These are phyloP conservation scores for Parnassius smintheus DNA, from an alignment of 2,888 invertebrate genomes.

Conservation along the genomic window DNA sequence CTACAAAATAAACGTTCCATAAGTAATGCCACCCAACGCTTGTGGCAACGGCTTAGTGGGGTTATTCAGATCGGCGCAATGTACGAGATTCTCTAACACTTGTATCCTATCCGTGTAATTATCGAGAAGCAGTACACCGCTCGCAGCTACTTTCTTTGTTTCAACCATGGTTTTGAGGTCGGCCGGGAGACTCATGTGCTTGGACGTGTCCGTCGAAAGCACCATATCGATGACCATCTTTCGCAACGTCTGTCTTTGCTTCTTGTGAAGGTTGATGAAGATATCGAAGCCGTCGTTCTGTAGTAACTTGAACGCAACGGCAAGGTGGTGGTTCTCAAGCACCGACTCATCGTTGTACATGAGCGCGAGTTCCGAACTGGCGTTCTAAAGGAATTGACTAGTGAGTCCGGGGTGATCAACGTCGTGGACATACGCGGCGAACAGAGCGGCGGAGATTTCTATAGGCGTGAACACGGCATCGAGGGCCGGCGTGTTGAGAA, in stretches of 20 bases:
- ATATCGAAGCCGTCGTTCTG: slow-evolving; percentile 98
- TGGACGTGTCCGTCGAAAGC: slow-evolving; percentile 99
- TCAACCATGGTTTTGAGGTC: slow-evolving; percentile 99
- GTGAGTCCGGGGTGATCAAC: slow-evolving; percentile 99
- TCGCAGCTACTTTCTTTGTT: slow-evolving; percentile 95
- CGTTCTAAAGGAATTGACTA: slow-evolving; percentile 99
- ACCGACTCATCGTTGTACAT: slow-evolving; percentile 99
- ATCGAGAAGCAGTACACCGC: slow-evolving; percentile 96
- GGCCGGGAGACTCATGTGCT: slow-evolving; percentile 99
- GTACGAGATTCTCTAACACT: slow-evolving; percentile 99
- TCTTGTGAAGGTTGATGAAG: slow-evolving; percentile 95
- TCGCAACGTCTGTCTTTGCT: slow-evolving; percentile 96
- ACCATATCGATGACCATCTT: slow-evolving; percentile 99
- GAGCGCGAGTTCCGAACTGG: slow-evolving; percentile 98
- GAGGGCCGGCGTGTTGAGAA: slow-evolving; percentile 97
- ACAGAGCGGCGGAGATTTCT: slow-evolving; percentile 97
- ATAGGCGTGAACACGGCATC: slow-evolving; percentile 99
- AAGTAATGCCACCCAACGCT: slow-evolving; percentile 95
- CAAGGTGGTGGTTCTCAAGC: slow-evolving; percentile 99
- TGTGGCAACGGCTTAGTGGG: slow-evolving; percentile 96
- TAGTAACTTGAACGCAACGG: slow-evolving; percentile 98
- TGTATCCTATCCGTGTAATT: slow-evolving; percentile 99
- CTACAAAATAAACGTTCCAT: slow-evolving; percentile 84
- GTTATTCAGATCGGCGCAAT: slow-evolving; percentile 99
- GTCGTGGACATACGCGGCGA: slow-evolving; percentile 99